Conservation (phyloP, 64 coral and sea anemone species). For the Montipora capricornis region DNA sequence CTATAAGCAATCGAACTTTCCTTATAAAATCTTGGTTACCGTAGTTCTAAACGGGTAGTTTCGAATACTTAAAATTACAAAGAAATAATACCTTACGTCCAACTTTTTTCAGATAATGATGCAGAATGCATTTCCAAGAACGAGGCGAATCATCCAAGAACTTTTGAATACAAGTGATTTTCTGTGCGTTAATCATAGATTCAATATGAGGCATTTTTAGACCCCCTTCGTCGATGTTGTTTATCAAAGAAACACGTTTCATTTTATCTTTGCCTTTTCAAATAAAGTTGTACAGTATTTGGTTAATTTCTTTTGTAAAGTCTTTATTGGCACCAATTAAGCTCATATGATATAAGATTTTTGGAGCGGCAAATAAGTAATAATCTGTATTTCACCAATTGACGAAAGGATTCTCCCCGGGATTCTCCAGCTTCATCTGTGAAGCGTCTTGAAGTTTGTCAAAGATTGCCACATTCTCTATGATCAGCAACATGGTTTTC, state of each 20-base stretch:
- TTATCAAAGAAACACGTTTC: not conserved
- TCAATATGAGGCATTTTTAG: not conserved
- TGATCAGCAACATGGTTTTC: no score
- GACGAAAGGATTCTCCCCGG: not conserved
- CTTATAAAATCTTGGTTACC: not conserved
- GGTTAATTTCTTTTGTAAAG: not conserved
- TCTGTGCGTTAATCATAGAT: not conserved
- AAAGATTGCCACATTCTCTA: no score
- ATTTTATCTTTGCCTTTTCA: not conserved
- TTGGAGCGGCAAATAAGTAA: no score
- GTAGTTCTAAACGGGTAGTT: not conserved
- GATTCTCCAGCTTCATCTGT: not conserved
- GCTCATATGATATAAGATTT: not conserved
- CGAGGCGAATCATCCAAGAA: not conserved
- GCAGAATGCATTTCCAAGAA: no score
- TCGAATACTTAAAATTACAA: not conserved
- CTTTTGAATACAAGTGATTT: not conserved
- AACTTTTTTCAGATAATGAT: not conserved
- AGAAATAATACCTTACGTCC: not conserved
- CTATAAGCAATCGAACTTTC: not conserved
- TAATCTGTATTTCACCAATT: not conserved
- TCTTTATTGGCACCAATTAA: not conserved
- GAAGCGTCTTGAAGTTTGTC: not conserved
- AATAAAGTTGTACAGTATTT: no score
- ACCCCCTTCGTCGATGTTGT: not conserved